Percentiles rank a stretch among this genome's conserved stretches.
Evolutionary conservation across 2,113 vertebrate genomes (phyloP).

Genomic region (Saccopteryx bilineata): DNA sequence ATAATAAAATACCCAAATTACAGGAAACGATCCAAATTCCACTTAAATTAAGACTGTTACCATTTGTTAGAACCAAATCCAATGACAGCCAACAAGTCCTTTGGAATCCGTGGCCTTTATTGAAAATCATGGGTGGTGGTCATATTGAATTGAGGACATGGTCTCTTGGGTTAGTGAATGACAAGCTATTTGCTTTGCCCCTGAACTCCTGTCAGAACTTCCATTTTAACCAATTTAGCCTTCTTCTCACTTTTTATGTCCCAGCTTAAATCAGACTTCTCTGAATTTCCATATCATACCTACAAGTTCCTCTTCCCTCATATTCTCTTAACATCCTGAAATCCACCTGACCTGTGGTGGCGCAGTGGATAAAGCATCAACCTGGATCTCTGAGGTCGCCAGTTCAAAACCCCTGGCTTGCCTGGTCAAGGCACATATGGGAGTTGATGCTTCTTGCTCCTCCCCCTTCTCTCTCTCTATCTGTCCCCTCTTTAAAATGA

Average conservation of each 20-base stretch:
- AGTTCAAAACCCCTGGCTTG: no score
- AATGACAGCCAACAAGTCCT: background rate
- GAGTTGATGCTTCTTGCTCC: no score
- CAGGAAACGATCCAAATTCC: constrained; percentile 48
- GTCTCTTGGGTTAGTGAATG: background rate
- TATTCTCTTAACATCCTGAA: background rate
- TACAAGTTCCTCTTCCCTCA: background rate
- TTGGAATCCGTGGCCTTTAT: background rate
- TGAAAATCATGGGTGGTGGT: background rate
- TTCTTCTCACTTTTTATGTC: background rate
- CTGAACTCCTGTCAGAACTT: background rate
- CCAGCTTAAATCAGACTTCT: background rate
- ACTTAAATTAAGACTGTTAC: constrained; percentile 45
- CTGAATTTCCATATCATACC: background rate
- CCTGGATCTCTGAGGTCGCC: no score
- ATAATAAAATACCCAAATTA: constrained; percentile 50
- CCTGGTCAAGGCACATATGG: no score
- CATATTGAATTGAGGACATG: no score
- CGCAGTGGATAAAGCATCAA: no score
- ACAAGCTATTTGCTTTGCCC: background rate
- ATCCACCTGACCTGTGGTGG: background rate
- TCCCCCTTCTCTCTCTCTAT: no score
- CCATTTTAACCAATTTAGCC: background rate
- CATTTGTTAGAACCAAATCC: constrained; percentile 38
- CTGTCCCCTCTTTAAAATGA: no score